Evolutionary conservation across 2,797 vertebrate species (phyloP).

Genomic region (Periparus ater): DNA sequence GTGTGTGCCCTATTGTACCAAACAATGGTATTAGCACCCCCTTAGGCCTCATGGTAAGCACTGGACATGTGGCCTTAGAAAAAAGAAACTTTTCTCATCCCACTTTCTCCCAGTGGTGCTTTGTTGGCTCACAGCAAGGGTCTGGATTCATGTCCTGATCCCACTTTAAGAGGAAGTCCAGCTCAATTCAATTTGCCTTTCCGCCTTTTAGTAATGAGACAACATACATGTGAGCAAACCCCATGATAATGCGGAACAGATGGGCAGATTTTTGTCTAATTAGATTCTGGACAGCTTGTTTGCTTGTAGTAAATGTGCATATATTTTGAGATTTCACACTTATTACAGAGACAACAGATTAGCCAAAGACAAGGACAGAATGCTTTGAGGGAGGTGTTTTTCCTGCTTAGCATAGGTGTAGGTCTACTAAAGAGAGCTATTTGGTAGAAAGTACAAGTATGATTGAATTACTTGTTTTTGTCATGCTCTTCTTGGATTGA

Average conservation of each 20-base stretch:
- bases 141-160: slow-evolving; percentile 83
- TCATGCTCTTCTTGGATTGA: background rate
- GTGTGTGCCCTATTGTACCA: slow-evolving; percentile 74
- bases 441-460: slow-evolving; percentile 31
- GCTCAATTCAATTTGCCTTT: slow-evolving; percentile 84
- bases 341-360: slow-evolving; percentile 71
- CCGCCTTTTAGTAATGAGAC: slow-evolving; percentile 78
- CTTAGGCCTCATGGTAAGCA: slow-evolving; percentile 84
- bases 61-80: slow-evolving; percentile 88
- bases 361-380: slow-evolving; percentile 52
- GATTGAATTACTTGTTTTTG: slow-evolving; percentile 33
- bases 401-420: background rate
- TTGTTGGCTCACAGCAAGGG: slow-evolving; percentile 88
- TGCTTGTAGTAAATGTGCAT: slow-evolving; percentile 67
- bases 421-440: background rate
- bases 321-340: slow-evolving; percentile 81
- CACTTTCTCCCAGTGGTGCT: slow-evolving; percentile 78
- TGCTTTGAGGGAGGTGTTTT: accelerated
- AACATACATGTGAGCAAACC: slow-evolving; percentile 75
- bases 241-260: slow-evolving; percentile 84
- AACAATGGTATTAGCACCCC: slow-evolving; percentile 87
- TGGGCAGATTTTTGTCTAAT: slow-evolving; percentile 85
- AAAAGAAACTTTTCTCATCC: slow-evolving; percentile 78
- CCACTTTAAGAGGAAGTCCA: slow-evolving; percentile 78
- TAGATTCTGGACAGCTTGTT: slow-evolving; percentile 77